Base-by-base conservation (phyloP, 2,113 vertebrate genomes). In the Verasper variegatus region DNA sequence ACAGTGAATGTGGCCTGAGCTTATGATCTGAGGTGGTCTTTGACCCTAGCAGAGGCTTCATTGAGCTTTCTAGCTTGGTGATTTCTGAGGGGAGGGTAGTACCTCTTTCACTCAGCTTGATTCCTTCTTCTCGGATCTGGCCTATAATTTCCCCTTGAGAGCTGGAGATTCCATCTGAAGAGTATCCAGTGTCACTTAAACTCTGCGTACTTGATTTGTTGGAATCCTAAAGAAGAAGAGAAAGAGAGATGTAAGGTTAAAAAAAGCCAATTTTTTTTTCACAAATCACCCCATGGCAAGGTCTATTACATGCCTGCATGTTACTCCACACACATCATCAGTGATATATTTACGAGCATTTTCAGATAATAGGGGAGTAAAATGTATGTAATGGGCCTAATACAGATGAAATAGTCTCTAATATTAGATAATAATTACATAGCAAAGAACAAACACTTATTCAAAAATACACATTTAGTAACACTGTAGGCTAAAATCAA, bases 171-270 rank as follows among this genome's bases (percentile, higher is more conserved):
- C 98, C 98, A 1, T 99, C 98, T 0, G 98, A 99, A 62, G 98
- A 99, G 77, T 99, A 99, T 80, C 98, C 98, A 0, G 98, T 99
- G 92, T 99, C 98, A 0, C 98, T 99, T 91, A 98, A 94, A 92
- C 98, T 99, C 84, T 97, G 96, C 76, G 95, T 94, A 84, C 97
- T 97, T 87, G 96, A 95, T 95, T 98, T 99, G 94, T 93, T 95
- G 86, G 89, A 91, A 1, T 98, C 97, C 98, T 99, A 69, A 71
- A 82, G 5, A 86, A 86, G 40, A 82, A 26, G n/a, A 79, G 5
- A 35, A 64, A 49, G 18, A 81, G n/a, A 80, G 9, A 51, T 54
- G 58, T 92, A 37, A 89, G 35, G 77, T 45, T 9, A 17, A 54
- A 73, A 63, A 76, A 77, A 27, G 6, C 10, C 61, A 15, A 5